Evolutionary conservation across 2,797 vertebrate species (phyloP).

Genomic region (Esox masquinongy): DNA sequence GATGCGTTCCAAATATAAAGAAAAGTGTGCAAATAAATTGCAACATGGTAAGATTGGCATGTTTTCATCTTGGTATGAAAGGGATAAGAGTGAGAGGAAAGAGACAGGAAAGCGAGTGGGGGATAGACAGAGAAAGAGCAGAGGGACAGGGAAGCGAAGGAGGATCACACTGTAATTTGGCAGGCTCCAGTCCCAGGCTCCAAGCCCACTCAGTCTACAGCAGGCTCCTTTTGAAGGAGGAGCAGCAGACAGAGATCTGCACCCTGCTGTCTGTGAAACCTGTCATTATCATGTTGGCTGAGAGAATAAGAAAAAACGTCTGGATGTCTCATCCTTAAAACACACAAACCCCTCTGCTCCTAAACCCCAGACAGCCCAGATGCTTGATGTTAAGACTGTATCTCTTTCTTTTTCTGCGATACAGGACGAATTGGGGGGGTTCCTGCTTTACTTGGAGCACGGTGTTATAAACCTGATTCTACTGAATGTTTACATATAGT

Average conservation of each 20-base stretch:
- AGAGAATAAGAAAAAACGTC: conserved; percentile 23
- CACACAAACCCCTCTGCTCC: conserved; percentile 9
- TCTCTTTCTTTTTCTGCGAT: conserved; percentile 1
- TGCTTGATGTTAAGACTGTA: conserved; percentile 3
- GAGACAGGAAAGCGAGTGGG: conserved; percentile 8
- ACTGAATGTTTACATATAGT: neutral
- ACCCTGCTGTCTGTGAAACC: conserved; percentile 53
- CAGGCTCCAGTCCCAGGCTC: conserved; percentile 47
- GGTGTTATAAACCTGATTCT: neutral
- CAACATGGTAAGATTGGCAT: too few relatives aligned
- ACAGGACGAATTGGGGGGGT: neutral
- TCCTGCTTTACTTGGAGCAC: conserved; percentile 17
- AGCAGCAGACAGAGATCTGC: conserved; percentile 41
- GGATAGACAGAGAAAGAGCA: conserved; percentile 38
- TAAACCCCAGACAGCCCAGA: conserved; percentile 18
- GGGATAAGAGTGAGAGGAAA: conserved; percentile 5
- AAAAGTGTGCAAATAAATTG: too few relatives aligned
- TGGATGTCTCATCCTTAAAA: conserved; percentile 21
- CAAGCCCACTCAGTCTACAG: conserved; percentile 17
- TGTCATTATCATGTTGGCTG: conserved; percentile 56
- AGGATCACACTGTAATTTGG: conserved; percentile 64
- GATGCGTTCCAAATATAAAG: too few relatives aligned
- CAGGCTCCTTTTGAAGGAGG: conserved; percentile 45
- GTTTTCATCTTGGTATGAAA: neutral
- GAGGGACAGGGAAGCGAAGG: conserved; percentile 44